Evolutionary conservation across 2,888 invertebrate genomes (phyloP).

Genomic region (Epinotia demarniana): DNA sequence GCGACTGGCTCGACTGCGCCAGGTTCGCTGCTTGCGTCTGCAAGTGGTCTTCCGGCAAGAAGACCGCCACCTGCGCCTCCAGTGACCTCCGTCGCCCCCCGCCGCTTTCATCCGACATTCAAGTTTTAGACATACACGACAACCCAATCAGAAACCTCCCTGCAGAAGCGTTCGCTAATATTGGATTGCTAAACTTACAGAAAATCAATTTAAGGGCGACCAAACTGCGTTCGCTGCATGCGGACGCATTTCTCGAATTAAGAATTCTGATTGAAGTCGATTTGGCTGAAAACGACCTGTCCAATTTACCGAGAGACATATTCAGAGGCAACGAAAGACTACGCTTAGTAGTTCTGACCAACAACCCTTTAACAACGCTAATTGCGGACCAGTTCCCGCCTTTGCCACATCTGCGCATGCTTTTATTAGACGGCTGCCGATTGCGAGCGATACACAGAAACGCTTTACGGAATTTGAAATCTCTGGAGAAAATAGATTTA

Average conservation of each 20-base stretch:
- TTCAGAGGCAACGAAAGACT: slow-evolving; percentile 94
- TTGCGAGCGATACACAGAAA: slow-evolving; percentile 90
- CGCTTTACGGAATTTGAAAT: slow-evolving; percentile 90
- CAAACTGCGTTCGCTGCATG: slow-evolving; percentile 90
- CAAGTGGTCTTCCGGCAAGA: slow-evolving; percentile 97
- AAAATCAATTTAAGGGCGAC: slow-evolving; percentile 91
- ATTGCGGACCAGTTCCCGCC: slow-evolving; percentile 92
- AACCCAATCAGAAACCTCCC: slow-evolving; percentile 91
- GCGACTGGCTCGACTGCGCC: slow-evolving; percentile 95
- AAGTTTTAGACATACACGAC: slow-evolving; percentile 92
- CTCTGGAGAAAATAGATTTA: slow-evolving; percentile 90
- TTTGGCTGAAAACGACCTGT: slow-evolving; percentile 92
- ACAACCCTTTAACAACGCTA: slow-evolving; percentile 91
- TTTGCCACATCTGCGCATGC: slow-evolving; percentile 90
- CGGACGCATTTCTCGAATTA: slow-evolving; percentile 94
- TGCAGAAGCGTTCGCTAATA: slow-evolving; percentile 90
- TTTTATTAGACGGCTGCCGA: slow-evolving; percentile 92
- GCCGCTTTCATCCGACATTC: slow-evolving; percentile 81
- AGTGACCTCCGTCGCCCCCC: slow-evolving; percentile 92
- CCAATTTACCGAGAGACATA: slow-evolving; percentile 89
- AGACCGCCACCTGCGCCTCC: slow-evolving; percentile 93
- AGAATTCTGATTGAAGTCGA: slow-evolving; percentile 95
- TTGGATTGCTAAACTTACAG: slow-evolving; percentile 93
- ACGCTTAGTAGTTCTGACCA: slow-evolving; percentile 90
- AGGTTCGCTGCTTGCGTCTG: slow-evolving; percentile 93